A percentile compares a stretch with the other conserved stretches of the same genome.
Conservation (phyloP, 2,888 invertebrate genomes). For the Pemphredon lugubris region DNA sequence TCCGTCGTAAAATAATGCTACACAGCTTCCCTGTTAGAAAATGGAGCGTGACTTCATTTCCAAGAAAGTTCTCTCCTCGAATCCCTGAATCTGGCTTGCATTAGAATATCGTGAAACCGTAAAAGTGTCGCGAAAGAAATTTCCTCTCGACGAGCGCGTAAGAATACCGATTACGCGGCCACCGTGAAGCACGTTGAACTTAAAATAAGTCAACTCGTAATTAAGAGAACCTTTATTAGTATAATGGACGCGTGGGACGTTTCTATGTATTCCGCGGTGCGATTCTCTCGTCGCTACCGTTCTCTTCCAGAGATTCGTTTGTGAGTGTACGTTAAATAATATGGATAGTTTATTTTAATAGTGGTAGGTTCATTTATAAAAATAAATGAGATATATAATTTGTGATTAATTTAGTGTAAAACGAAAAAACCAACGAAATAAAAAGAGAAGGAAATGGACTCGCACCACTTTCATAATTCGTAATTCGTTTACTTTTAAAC, state of each 20-base stretch:
- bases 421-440: too few species aligned
- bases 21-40: not conserved
- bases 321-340: too few species aligned
- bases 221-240: slow-evolving; percentile 60
- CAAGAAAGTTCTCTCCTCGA: not conserved
- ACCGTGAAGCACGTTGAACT: slow-evolving; percentile 46
- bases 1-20: not conserved
- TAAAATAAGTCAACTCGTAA: slow-evolving; percentile 52
- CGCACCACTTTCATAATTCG: too few species aligned
- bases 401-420: too few species aligned
- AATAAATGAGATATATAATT: too few species aligned
- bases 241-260: slow-evolving; percentile 54
- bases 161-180: slow-evolving; percentile 1
- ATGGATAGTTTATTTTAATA: too few species aligned
- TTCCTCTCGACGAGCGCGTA: not conserved
- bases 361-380: too few species aligned
- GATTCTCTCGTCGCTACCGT: slow-evolving; percentile 30
- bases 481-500: too few species aligned
- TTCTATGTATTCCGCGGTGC: slow-evolving; percentile 34
- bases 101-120: not conserved
- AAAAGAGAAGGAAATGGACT: too few species aligned
- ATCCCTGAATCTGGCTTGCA: not conserved
- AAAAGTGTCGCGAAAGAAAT: slow-evolving; percentile 25
- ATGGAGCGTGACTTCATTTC: slow-evolving; percentile 4
- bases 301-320: slow-evolving; percentile 13